Base-by-base conservation (phyloP, 2,113 vertebrate genomes). In the Murina feae region DNA sequence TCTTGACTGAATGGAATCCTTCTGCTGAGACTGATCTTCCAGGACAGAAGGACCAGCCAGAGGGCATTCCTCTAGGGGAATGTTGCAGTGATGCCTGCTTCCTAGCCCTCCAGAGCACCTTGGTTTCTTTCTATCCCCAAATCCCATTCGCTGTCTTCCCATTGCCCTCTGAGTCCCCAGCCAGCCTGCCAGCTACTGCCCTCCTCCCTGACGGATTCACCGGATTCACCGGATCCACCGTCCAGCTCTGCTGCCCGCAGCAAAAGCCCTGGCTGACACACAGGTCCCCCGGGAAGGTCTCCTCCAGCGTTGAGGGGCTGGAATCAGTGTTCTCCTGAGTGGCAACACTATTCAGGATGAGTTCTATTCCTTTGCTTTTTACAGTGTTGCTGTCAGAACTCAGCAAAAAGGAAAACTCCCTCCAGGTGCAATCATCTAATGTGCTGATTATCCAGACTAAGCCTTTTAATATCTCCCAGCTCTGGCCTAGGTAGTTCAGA, bases 401-500 rank as follows among this genome's bases (percentile, higher is more conserved):
- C 35, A 69, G 72, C 44, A 69, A 72, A 75, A 89, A 90, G 49
- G 32, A 85, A 69, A 51, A 37, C 18, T 93, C 76, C 49, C 78
- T 44, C 30, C 85, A 81, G 53, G 39, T 65, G 86, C 83, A 39
- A 12, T 37, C 32, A 76, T 58, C 32, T 47, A 35, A 72, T 17
- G 6, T 39, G 30, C 51, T 65, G 66, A 74, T 90, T 58, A 91
- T 63, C 66, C 47, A 55, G 72, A 74, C 72, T 47, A 65, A 82
- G 75, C 11, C 74, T 86, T 85, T 69, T n/a, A 72, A 39, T 21
- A 21, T 42, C 44, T 93, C 86, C 68, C 20, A 80, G 71, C 82
- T 90, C 86, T 32, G 58, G 49, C 39, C 30, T 81, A 47, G 44
- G 60, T 72, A 66, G 71, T 91, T 82, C 63, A 83, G 86, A 84